Evolutionary conservation across 92 coral and sea anemone species (phyloP), one percentile per base, ranked within the genome.

Genomic region (Muricea muricata): DNA sequence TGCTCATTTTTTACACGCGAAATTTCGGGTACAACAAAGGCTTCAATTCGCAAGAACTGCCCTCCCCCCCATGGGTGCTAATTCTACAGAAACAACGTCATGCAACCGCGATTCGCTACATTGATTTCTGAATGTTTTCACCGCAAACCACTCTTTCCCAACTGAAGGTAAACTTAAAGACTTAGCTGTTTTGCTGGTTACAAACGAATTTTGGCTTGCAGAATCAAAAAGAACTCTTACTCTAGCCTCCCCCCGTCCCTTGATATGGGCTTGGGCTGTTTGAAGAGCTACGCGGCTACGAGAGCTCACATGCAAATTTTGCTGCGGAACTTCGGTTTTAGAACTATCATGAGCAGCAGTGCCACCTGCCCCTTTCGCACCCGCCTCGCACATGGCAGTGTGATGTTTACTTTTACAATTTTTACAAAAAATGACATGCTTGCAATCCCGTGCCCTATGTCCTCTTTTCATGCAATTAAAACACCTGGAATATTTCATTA

Each of bases 401-500:
- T 84, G 88, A 25, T 88, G 91, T 23, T 72, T 71, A 6, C 89
- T 86, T 2, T 72, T 84, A 77, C 73, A 78, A 0, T 31, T 20
- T 21, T 72, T 85, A 80, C 89, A 80, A 6, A 2, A 11, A 45
- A 84, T 75, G 0, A 30, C 37, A n/a, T 7, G 26, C 35, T 11
- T 60, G 81, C 89, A 89, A 26, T 73, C 79, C 26, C n/a, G 47
- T 4, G 83, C 56, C 3, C 54, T 8, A 75, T 75, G 84, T 37
- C 80, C 87, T 23, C 54, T 81, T 1, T 48, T 26, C 14, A 85
- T 10, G 63, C 92, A 85, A 65, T 75, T 80, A 55, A 79, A 85
- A 34, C 92, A 85, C 41, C 84, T 25, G 80, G 84, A 81, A 52
- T 5, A 89, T 45, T 65, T 85, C 55, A 54, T 5, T 47, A 89